Conservation (phyloP, 2,113 vertebrate genomes). For the Papio anubis region DNA sequence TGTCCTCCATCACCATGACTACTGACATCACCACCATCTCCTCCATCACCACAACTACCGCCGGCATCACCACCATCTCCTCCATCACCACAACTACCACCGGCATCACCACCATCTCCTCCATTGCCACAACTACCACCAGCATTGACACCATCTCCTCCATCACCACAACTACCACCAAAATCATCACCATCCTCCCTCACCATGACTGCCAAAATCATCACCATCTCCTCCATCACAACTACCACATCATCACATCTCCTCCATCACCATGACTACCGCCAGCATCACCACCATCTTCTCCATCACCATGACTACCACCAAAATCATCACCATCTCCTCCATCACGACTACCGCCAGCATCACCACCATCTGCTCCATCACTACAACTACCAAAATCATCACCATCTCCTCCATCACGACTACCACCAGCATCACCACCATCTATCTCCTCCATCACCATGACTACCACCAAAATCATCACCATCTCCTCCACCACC, state of each 20-base stretch:
- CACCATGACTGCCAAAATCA: neutral
- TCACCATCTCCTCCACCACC: neutral
- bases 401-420: fast-evolving
- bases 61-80: neutral
- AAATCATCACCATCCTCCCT: fast-evolving
- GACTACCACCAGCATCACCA: fast-evolving
- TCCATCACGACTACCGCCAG: fast-evolving
- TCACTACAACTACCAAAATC: fast-evolving
- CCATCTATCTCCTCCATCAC: neutral
- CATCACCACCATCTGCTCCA: fast-evolving
- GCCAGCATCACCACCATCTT: too few species aligned
- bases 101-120: neutral
- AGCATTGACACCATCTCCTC: neutral
- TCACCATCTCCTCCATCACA: too few species aligned
- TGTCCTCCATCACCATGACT: neutral
- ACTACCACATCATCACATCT: neutral
- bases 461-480: too few species aligned
- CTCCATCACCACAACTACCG: fast-evolving
- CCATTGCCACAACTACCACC: fast-evolving
- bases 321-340: too few species aligned
- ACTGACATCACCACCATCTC: fast-evolving
- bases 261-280: fast-evolving
- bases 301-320: fast-evolving
- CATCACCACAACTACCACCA: fast-evolving
- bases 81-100: fast-evolving